A percentile compares a stretch with the other conserved stretches of the same genome.
Conservation (phyloP, 1,140 invertebrate genomes). For the Caenorhabditis brenneri region DNA sequence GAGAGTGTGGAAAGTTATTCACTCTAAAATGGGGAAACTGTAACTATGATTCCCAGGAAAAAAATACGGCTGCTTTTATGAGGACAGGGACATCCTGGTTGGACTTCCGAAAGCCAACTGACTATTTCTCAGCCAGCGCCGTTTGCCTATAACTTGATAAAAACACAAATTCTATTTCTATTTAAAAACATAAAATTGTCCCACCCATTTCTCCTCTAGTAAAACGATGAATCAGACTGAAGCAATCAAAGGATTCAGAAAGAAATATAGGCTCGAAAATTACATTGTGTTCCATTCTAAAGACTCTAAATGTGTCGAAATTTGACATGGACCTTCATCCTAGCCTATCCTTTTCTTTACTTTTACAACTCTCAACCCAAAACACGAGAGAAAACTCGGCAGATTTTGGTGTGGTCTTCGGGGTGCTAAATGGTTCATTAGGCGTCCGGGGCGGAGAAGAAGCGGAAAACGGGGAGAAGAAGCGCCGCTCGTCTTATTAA, state of each 20-base stretch:
- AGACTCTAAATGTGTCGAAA: conserved; percentile 42
- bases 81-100: too few species aligned
- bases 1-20: neutral
- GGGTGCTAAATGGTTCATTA: conserved; percentile 43
- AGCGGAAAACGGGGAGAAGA: conserved; percentile 22
- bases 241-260: neutral
- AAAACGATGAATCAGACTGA: conserved; percentile 18
- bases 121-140: too few species aligned
- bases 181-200: neutral
- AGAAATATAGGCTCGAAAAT: neutral
- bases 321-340: conserved; percentile 9
- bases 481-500: conserved; percentile 38
- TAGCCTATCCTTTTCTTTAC: neutral
- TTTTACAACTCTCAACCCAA: conserved; percentile 40
- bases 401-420: neutral
- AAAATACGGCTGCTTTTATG: too few species aligned
- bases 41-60: too few species aligned
- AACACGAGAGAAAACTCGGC: neutral
- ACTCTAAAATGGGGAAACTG: too few species aligned
- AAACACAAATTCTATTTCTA: too few species aligned
- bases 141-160: too few species aligned
- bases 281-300: conserved; percentile 36
- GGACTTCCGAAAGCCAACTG: too few species aligned
- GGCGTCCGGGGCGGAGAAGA: neutral
- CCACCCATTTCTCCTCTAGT: neutral